phyloP scores from a whole-genome alignment of 1,140 invertebrate genomes.

The Papilio polyxenes region DNA sequence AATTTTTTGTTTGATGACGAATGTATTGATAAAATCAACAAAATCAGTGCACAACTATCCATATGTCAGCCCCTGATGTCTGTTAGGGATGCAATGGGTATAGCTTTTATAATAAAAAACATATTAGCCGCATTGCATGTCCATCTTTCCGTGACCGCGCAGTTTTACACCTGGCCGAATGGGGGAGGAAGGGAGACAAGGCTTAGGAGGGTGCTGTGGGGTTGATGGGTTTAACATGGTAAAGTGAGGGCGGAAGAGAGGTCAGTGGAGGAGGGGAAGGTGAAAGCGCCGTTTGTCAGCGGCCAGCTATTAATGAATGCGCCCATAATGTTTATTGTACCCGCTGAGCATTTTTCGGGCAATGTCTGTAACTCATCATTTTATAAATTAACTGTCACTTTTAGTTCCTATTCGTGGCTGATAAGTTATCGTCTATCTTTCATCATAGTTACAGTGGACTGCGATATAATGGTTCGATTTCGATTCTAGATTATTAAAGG shows the following conservation, averaged over 20 bases:
- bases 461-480: slow-evolving; percentile 23
- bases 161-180: slow-evolving; percentile 78
- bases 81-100: slow-evolving; percentile 67
- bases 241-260: slow-evolving; percentile 58
- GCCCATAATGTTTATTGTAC: slow-evolving; percentile 75
- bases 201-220: slow-evolving; percentile 52
- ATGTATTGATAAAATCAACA: slow-evolving; percentile 44
- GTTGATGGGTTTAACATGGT: slow-evolving; percentile 64
- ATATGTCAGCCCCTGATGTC: slow-evolving; percentile 62
- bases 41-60: slow-evolving; percentile 76
- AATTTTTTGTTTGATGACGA: background rate
- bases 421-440: slow-evolving; percentile 35
- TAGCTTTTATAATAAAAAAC: slow-evolving; percentile 77
- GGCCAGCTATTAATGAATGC: slow-evolving; percentile 77
- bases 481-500: slow-evolving; percentile 37
- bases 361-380: slow-evolving; percentile 72
- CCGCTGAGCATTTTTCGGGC: slow-evolving; percentile 69
- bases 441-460: slow-evolving; percentile 24
- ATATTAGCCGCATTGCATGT: slow-evolving; percentile 79
- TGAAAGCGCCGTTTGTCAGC: slow-evolving; percentile 71
- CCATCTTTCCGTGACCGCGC: slow-evolving; percentile 77
- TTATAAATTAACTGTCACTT: slow-evolving; percentile 73
- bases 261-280: slow-evolving; percentile 59
- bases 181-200: slow-evolving; percentile 54
- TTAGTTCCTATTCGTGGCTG: slow-evolving; percentile 46